These are phyloP conservation scores for Monopterus albus DNA, from an alignment of 2,113 vertebrate species.

Conservation along the genomic window DNA sequence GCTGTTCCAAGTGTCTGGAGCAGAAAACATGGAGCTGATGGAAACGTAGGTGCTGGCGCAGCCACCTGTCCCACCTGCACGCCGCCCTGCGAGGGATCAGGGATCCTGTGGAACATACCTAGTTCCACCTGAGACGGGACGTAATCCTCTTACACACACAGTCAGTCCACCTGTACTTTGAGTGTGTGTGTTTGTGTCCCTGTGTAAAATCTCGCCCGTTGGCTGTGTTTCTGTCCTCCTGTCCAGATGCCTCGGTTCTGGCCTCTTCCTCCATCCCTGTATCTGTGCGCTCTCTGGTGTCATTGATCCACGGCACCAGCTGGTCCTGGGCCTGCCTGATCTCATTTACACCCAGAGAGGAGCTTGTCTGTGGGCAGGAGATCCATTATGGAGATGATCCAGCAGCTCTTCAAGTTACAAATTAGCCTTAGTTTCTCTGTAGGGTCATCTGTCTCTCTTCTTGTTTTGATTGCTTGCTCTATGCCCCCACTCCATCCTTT, in stretches of 20 bases:
- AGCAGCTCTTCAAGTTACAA: slow-evolving; percentile 78
- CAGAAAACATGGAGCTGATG: too few relatives aligned
- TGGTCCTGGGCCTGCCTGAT: slow-evolving; percentile 76
- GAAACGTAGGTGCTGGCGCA: too few relatives aligned
- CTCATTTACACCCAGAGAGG: slow-evolving; percentile 74
- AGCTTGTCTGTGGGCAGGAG: slow-evolving; percentile 67
- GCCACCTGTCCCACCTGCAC: too few relatives aligned
- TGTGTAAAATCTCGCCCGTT: slow-evolving; percentile 32
- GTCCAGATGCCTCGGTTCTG: slow-evolving; percentile 71
- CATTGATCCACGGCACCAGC: slow-evolving; percentile 80
- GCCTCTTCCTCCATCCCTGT: slow-evolving; percentile 42
- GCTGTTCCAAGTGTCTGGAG: too few relatives aligned
- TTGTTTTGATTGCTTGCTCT: not conserved
- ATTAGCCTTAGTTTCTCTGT: slow-evolving; percentile 64
- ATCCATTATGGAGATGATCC: slow-evolving; percentile 74
- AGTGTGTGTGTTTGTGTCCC: slow-evolving; percentile 30
- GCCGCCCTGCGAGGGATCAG: slow-evolving; percentile 55
- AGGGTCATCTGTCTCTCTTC: slow-evolving; percentile 12
- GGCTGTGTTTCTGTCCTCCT: slow-evolving; percentile 47
- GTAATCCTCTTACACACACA: slow-evolving; percentile 79
- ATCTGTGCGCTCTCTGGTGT: slow-evolving; percentile 62
- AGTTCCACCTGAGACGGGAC: slow-evolving; percentile 68
- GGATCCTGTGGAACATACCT: slow-evolving; percentile 72
- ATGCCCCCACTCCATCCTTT: not conserved
- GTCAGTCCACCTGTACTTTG: slow-evolving; percentile 65